A percentile compares a stretch with the other conserved stretches of the same genome.
Evolutionary conservation across 1,140 invertebrate species (phyloP).

Genomic region (Diorhabda sublineata): DNA sequence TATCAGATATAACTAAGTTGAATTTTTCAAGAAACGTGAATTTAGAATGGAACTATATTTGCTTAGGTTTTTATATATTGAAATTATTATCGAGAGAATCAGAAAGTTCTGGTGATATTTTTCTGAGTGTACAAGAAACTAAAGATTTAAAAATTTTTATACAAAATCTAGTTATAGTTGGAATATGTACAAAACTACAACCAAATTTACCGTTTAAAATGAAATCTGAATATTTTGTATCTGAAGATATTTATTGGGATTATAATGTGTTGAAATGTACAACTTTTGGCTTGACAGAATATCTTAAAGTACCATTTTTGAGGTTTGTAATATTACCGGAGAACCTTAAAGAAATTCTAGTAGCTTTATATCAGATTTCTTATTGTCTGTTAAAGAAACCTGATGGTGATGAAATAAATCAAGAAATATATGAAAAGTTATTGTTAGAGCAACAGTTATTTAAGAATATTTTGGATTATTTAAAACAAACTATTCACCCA

Average conservation of each 20-base stretch:
- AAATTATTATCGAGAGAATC: slow-evolving; percentile 31
- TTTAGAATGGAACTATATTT: slow-evolving; percentile 41
- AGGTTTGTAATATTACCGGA: slow-evolving; percentile 49
- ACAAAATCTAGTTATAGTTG: slow-evolving; percentile 60
- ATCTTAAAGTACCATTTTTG: slow-evolving; percentile 31
- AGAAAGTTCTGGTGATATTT: slow-evolving; percentile 39
- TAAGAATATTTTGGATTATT: slow-evolving; percentile 49
- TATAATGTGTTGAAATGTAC: slow-evolving; percentile 42
- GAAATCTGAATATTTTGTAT: slow-evolving; percentile 38
- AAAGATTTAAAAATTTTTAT: slow-evolving; percentile 53
- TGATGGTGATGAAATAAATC: slow-evolving; percentile 46
- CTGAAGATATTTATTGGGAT: slow-evolving; percentile 35
- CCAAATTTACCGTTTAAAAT: slow-evolving; percentile 60
- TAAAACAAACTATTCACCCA: slow-evolving; percentile 57
- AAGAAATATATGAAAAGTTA: slow-evolving; percentile 53
- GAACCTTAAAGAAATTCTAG: slow-evolving; percentile 55
- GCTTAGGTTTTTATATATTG: slow-evolving; percentile 46
- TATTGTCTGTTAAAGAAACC: slow-evolving; percentile 63
- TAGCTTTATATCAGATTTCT: slow-evolving; percentile 64
- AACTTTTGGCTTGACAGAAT: slow-evolving; percentile 38
- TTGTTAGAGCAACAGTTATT: slow-evolving; percentile 53
- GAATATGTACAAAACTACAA: slow-evolving; percentile 61
- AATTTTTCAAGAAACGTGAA: slow-evolving; percentile 8
- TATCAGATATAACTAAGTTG: slow-evolving; percentile 4
- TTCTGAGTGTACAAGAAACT: slow-evolving; percentile 57